Evolutionary conservation across 1,140 invertebrate species (phyloP), one percentile per base, ranked within the genome.

Genomic region (Bombus picipes): DNA sequence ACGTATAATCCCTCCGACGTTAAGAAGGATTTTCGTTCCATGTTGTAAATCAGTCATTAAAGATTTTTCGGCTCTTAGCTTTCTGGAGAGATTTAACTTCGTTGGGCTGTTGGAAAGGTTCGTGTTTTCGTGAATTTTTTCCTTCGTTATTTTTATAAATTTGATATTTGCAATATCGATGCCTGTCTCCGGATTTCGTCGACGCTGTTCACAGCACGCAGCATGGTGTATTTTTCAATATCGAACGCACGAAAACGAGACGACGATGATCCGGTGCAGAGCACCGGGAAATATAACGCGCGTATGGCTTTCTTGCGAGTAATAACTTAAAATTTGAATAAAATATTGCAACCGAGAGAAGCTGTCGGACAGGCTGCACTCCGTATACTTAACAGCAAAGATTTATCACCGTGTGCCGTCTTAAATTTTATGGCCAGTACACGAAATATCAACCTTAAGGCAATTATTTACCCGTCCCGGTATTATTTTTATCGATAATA

Each of bases 251-350:
- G 41, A 62, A 28, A 76, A 10, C n/a, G 75, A 53, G n/a, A 25
- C 57, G 28, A 32, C 34, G 13, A 39, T 28, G 18, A 62, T 78
- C 37, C 3, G 22, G 3, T 10, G 34, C 15, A n/a, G 37, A 78
- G 28, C 28, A 28, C 32, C 74, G 77, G 79, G 43, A 86, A 89
- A 73, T 81, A 37, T 47, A 59, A 22, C 15, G 28, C 68, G 32
- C 22, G 68, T 81, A 47, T 32, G 71, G 37, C 75, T 72, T 72
- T 80, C 83, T 79, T 65, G 68, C n/a, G 3, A 32, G 68, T n/a
- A 80, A 72, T 72, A 71, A 72, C 68, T 80, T 73, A 73, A 85
- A 85, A 80, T 85, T 85, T 85, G 83, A 85, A 85, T 85, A 85
- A 85, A 85, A 85, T 85, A 85, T 85, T 85, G 77, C 83, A 37